Evolutionary conservation across 2,797 vertebrate species (phyloP).

Genomic region (Pseudocheirus occidentalis): DNA sequence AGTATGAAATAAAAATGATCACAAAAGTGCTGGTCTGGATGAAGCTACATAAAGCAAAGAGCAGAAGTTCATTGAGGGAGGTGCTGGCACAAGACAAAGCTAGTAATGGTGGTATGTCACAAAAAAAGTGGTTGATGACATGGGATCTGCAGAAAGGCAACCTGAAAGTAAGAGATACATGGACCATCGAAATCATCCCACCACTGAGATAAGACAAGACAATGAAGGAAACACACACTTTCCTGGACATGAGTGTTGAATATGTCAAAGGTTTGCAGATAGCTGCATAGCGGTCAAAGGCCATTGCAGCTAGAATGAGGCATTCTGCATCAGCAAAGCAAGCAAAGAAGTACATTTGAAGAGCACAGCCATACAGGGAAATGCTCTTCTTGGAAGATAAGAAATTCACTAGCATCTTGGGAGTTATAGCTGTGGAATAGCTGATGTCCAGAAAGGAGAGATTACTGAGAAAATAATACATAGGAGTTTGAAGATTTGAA

Average conservation of each 20-base stretch:
- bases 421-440: slow-evolving; percentile 67
- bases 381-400: slow-evolving; percentile 59
- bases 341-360: slow-evolving; percentile 70
- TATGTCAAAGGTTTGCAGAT: slow-evolving; percentile 67
- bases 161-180: slow-evolving; percentile 64
- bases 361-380: slow-evolving; percentile 49
- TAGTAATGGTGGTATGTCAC: slow-evolving; percentile 70
- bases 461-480: slow-evolving; percentile 75
- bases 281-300: slow-evolving; percentile 59
- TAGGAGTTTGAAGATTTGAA: slow-evolving; percentile 61
- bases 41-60: slow-evolving; percentile 68
- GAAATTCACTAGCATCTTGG: slow-evolving; percentile 70
- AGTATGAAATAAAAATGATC: slow-evolving; percentile 63
- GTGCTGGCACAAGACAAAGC: slow-evolving; percentile 62
- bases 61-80: slow-evolving; percentile 61
- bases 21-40: slow-evolving; percentile 65
- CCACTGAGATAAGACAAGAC: slow-evolving; percentile 50
- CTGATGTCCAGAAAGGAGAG: slow-evolving; percentile 74
- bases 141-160: slow-evolving; percentile 70
- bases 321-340: slow-evolving; percentile 69
- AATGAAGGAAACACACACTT: slow-evolving; percentile 15
- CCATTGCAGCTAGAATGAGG: slow-evolving; percentile 71
- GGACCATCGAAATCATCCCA: slow-evolving; percentile 55
- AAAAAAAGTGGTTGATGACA: slow-evolving; percentile 72
- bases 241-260: slow-evolving; percentile 45